These are phyloP conservation scores for Catostylus mosaicus DNA, from an alignment of 30 jellyfish, hydroid and myxozoan species.

Conservation along the genomic window DNA sequence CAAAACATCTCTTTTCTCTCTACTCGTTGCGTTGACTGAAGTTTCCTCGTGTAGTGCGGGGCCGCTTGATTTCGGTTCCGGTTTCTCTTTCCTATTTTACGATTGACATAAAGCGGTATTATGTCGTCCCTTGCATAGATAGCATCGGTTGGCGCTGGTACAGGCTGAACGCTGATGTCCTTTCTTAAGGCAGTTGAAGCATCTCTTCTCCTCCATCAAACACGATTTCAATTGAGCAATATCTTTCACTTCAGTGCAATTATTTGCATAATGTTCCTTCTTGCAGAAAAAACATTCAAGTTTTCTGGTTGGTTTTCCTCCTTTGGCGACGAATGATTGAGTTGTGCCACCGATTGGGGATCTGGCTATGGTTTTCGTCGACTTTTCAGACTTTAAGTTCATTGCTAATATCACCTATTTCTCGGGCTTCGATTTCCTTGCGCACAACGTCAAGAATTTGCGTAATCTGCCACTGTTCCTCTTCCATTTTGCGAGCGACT, in stretches of 20 bases:
- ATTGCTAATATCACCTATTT: constrained; percentile 24
- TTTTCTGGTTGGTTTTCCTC: background rate
- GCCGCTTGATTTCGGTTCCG: background rate
- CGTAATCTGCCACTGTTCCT: constrained; percentile 62
- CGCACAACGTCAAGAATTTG: constrained; percentile 40
- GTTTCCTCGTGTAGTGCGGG: background rate
- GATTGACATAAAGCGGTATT: constrained; percentile 29
- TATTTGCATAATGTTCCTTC: constrained; percentile 31
- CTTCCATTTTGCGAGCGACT: constrained; percentile 60
- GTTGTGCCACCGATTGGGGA: background rate
- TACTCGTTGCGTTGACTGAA: constrained; percentile 44
- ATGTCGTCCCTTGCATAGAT: constrained; percentile 19
- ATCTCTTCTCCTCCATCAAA: constrained; percentile 34
- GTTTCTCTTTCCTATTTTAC: background rate
- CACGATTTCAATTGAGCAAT: constrained; percentile 10
- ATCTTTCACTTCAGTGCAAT: constrained; percentile 42
- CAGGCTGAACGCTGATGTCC: constrained; percentile 41
- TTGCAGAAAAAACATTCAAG: constrained; percentile 38
- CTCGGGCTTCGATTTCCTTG: constrained; percentile 65
- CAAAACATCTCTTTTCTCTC: constrained; percentile 49
- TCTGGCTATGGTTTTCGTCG: constrained; percentile 5
- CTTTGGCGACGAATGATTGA: constrained; percentile 28
- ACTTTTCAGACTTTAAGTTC: background rate
- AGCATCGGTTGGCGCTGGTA: constrained; percentile 7
- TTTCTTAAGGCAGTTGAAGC: constrained; percentile 49